phyloP scores from a whole-genome alignment of 2,797 vertebrate species.

The Sebastes iracundus region DNA sequence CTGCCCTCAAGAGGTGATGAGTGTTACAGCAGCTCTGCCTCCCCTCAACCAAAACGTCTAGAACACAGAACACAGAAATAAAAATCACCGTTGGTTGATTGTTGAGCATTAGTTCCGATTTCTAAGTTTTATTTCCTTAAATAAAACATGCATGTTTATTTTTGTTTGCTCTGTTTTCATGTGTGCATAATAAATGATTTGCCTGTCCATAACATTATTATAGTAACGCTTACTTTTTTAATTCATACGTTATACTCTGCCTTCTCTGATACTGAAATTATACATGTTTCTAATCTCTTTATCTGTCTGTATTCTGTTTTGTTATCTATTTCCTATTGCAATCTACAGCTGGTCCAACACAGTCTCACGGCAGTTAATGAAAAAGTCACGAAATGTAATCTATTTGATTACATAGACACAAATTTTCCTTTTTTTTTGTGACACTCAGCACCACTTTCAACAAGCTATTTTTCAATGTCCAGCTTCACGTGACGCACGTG shows the following conservation, averaged over 20 bases:
- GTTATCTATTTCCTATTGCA: neutral
- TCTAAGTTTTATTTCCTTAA: neutral
- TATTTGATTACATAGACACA: too few species aligned
- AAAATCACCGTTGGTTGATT: neutral
- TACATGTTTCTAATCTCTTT: neutral
- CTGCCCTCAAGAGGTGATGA: conserved; percentile 77
- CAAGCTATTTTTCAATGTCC: too few species aligned
- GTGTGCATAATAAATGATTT: neutral
- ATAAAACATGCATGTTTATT: neutral
- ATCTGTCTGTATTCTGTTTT: neutral
- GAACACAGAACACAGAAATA: neutral
- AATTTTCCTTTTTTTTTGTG: too few species aligned
- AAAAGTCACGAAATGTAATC: too few species aligned
- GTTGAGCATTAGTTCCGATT: neutral
- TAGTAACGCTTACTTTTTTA: neutral
- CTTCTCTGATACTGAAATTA: neutral
- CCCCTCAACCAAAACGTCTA: neutral
- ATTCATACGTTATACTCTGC: neutral
- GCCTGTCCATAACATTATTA: too few species aligned
- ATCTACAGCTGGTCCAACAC: neutral
- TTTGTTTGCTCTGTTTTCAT: neutral
- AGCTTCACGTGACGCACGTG: too few species aligned
- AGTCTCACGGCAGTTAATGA: too few species aligned
- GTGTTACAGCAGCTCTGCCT: conserved; percentile 31
- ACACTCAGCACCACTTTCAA: too few species aligned